Base-by-base conservation (phyloP, 2,797 vertebrate species). In the Myioborus miniatus region DNA sequence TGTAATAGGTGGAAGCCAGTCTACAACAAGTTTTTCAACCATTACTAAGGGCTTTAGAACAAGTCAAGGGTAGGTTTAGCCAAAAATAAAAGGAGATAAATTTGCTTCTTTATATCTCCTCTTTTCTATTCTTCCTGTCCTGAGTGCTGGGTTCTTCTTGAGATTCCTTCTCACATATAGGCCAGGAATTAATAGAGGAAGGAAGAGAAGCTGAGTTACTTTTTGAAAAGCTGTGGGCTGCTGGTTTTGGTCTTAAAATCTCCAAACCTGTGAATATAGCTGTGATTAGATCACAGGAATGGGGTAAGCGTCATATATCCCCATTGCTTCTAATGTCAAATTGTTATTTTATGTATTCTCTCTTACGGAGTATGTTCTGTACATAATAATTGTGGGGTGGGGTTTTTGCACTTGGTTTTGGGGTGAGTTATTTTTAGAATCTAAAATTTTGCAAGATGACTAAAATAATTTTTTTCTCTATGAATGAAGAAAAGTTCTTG, bases 181-280 rank as follows among this genome's bases (percentile, higher is more conserved):
- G 7, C 47, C 55, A 69, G 70, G 39, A 92, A 84, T 74, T 68
- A 50, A 26, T 39, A 78, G 46, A 60, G 36, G 24, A 69, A 82
- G 59, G 20, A 86, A 81, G 27, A 83, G 26, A 64, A 90, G 32
- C 26, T 17, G 12, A 74, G 11, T 62, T 88, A 50, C 15, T 58
- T 71, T 74, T 83, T 78, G 43, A 82, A 93, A 75, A 81, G n/a
- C 24, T 63, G 11, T 43, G 8, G 12, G 21, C 56, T 77, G 24
- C 27, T 92, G 20, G 8, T 52, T 72, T 94, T 93, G 58, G 16
- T 90, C 67, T 91, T 63, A 92, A 94, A 84, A 83, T 62, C 55
- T 76, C 36, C 70, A 93, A 67, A 52, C 6, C 29, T 36, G 11
- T 52, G 47, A 83, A 58, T 83, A n/a, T 20, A 52, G 17, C 47